A percentile compares a stretch with the other conserved stretches of the same genome.
These are phyloP conservation scores for Oasisia sp. DNA, from an alignment of 2,888 invertebrate genomes.

Conservation along the genomic window DNA sequence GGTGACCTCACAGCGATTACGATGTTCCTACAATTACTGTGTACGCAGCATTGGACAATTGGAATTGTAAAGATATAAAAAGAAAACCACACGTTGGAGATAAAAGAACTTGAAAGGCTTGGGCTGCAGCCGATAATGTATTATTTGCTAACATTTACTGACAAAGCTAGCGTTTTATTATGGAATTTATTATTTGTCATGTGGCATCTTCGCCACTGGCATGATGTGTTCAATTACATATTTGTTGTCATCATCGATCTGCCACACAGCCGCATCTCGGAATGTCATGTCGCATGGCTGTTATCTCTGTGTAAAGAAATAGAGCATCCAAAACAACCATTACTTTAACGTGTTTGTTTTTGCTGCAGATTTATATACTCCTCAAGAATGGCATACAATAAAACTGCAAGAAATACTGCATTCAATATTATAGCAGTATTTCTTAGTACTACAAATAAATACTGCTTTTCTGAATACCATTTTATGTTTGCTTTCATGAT, in stretches of 20 bases:
- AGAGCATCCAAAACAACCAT: too few species aligned
- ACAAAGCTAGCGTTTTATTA: not conserved
- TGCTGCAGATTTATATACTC: not conserved
- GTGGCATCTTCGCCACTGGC: not conserved
- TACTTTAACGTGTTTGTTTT: not conserved
- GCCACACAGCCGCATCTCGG: not conserved
- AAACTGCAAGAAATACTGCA: not conserved
- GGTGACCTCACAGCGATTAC: not conserved
- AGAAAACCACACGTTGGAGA: not conserved
- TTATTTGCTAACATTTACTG: not conserved
- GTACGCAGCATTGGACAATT: too few species aligned
- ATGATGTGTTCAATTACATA: not conserved
- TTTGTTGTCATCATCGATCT: not conserved
- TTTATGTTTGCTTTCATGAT: not conserved
- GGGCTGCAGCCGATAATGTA: not conserved
- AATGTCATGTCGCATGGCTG: not conserved
- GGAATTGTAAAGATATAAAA: not conserved
- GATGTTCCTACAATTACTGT: not conserved
- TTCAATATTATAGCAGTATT: not conserved
- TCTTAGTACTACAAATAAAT: not conserved
- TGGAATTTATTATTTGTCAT: not conserved
- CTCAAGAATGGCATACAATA: not conserved
- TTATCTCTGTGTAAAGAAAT: not conserved
- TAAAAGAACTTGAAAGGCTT: not conserved
- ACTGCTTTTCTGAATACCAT: not conserved